Conservation (phyloP, 2,113 vertebrate genomes). For the Furnarius figulus region DNA sequence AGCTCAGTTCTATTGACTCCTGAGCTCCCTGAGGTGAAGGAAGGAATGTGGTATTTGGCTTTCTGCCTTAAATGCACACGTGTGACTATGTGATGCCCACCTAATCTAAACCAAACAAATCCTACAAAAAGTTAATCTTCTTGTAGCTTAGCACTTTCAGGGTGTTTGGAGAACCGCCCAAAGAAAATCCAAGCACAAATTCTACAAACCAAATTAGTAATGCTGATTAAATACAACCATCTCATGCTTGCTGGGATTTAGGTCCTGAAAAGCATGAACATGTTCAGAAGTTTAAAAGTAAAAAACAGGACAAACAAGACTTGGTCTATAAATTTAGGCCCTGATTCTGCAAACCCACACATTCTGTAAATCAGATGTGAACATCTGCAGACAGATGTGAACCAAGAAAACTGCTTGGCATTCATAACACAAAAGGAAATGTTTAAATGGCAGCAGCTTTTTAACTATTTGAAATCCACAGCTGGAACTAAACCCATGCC, state of each 20-base stretch:
- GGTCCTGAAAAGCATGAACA: not conserved
- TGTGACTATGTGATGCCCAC: not conserved
- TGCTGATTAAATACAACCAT: not conserved
- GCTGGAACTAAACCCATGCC: not conserved
- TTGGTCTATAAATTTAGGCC: not conserved
- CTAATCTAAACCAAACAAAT: constrained; percentile 9
- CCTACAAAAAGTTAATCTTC: constrained; percentile 10
- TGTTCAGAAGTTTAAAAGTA: not conserved
- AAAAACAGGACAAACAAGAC: not conserved
- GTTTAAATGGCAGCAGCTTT: not conserved
- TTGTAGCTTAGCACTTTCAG: not conserved
- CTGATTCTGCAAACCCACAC: not conserved
- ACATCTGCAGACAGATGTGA: not conserved
- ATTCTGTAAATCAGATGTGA: not conserved
- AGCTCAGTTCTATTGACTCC: not conserved
- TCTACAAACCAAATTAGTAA: not conserved
- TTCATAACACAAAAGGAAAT: not conserved
- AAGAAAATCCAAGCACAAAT: not conserved
- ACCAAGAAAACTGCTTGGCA: not conserved
- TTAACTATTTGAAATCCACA: not conserved
- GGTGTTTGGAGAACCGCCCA: not conserved
- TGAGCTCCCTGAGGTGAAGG: not conserved
- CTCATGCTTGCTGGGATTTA: not conserved
- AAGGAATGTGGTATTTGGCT: constrained; percentile 11
- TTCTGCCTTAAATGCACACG: not conserved